Base-by-base conservation (phyloP, 2,797 vertebrate species). In the Sternarchorhynchus goeldii region DNA sequence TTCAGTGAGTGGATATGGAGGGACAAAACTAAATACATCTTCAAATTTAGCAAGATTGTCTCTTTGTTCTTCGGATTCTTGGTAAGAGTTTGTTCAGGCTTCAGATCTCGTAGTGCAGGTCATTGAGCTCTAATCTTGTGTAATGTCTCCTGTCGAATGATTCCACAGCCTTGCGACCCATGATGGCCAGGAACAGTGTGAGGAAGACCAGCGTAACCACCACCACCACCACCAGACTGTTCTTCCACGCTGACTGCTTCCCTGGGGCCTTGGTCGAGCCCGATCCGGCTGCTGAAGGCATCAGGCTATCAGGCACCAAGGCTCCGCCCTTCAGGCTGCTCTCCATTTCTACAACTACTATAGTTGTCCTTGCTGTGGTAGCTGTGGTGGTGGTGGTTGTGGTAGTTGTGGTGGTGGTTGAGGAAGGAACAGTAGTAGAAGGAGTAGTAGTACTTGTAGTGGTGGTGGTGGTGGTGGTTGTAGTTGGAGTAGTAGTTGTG, bases 51-150 rank as follows among this genome's bases (percentile, higher is more conserved):
- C 25, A 39, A 55, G 65, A 71, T 84, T 75, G 77, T 79, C 77
- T 69, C 64, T 75, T 50, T 5, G 68, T 73, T 58, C 36, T 36
- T 55, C 45, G 6, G 12, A 5, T 45, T 58, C 12, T 59, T 31
- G 55, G 55, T 79, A 57, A 67, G 67, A 76, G 59, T 69, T 50
- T 59, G 21, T 14, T 64, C 1, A 18, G 57, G 55, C 1, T 59
- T 91, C 81, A 98, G 60, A 96, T 93, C 75, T 96, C 95, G 17
- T 96, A 93, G 83, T 98, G 97, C 79, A 98, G 94, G 67, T 96
- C 96, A 60, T 96, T 97, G 78, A 99, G 96, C 88, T 98, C 97
- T 81, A 99, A 91, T 79, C 95, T 92, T 0, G 95, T 96, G 85
- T 98, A 98, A 58, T 90, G 96, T 20, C 93, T 95, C 55, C 94